Base-by-base conservation (phyloP, 1,140 invertebrate genomes). In the Doryteuthis pealeii region DNA sequence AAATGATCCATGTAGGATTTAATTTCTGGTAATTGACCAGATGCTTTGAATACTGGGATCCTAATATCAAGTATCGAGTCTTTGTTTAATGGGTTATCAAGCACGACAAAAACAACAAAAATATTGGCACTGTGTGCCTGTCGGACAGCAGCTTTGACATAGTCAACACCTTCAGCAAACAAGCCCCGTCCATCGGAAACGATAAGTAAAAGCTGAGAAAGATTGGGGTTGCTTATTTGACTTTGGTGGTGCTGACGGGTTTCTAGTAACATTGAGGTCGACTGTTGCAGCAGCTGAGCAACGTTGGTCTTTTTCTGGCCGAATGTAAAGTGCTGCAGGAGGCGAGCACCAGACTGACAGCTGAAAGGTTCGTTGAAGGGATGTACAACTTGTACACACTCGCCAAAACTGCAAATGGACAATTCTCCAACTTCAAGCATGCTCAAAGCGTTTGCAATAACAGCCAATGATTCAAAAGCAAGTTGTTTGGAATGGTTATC, bases 391-490 rank as follows among this genome's bases (percentile, higher is more conserved):
- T 93, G 90, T 0, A 94, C 92, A 12, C 90, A 88, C 86, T 98
- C 95, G 0, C 98, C 98, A 90, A 88, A 88, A 80, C 95, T 97
- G 26, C 98, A 89, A 14, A 99, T 92, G 10, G 92, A 92, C 6
- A 99, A 87, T 82, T 98, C 92, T 2, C 98, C 98, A 77, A 95
- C 95, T 90, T 99, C 97, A 8, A 99, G 89, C 58, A 99, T 90
- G 4, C 93, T 94, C 68, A 99, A 89, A 0, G 97, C 96, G 89
- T 94, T 92, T 2, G 95, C 95, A 14, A 99, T 94, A 22, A 99
- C 88, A 1, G 96, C 94, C 2, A 99, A 89, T 28, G 96, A 96
- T 85, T 99, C 96, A 86, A 98, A 96, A 0, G 97, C 96, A 68
- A 99, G 88, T 88, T 92, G 85, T 78, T 87, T 87, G n/a, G 85